A percentile compares a stretch with the other conserved stretches of the same genome.
Conservation (phyloP, 2,797 vertebrate species). For the Euthynnus affinis region DNA sequence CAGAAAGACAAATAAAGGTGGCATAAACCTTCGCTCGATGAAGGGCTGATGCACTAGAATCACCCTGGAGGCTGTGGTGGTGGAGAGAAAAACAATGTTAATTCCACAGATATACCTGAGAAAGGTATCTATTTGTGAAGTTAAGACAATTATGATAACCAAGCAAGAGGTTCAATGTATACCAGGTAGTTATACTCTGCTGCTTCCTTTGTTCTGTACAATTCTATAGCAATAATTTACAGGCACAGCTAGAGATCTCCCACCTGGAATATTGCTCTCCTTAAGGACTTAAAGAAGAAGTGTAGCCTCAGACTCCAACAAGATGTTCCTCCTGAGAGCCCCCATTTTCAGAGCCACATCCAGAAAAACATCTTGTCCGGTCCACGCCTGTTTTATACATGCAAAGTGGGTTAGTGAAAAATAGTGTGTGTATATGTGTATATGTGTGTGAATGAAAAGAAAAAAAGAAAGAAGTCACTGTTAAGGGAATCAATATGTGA, state of each 20-base stretch:
- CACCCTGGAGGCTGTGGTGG: conserved; percentile 44
- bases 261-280: conserved; percentile 56
- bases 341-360: conserved; percentile 45
- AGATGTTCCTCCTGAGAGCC: background rate
- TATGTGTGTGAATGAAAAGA: too few relatives aligned
- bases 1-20: conserved; percentile 46
- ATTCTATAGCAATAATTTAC: background rate
- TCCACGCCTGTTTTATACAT: conserved; percentile 18
- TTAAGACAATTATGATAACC: background rate
- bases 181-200: too few relatives aligned
- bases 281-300: conserved; percentile 44
- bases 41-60: conserved; percentile 64
- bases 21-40: too few relatives aligned
- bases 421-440: too few relatives aligned
- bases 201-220: background rate
- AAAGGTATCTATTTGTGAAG: background rate
- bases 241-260: background rate
- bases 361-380: conserved; percentile 58
- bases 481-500: background rate
- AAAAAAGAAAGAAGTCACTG: too few relatives aligned
- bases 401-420: background rate
- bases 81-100: background rate
- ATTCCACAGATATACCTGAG: background rate
- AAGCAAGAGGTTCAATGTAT: background rate
- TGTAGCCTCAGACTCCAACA: conserved; percentile 57